Percentiles rank a stretch among this genome's conserved stretches.
phyloP scores from a whole-genome alignment of 2,113 vertebrate species.

The Ammospiza nelsoni region DNA sequence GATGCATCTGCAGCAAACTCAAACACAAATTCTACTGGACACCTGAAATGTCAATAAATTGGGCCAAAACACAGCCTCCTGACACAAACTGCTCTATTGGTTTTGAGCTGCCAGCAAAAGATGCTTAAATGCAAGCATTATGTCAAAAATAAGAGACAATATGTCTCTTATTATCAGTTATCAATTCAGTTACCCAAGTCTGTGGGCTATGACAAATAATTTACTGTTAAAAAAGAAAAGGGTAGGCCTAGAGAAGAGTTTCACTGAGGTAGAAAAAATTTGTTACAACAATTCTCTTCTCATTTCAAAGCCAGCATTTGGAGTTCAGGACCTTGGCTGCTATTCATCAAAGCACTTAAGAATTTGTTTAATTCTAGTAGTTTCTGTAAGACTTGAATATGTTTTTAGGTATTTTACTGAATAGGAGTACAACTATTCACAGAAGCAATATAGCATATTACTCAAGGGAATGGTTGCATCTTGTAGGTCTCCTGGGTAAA shows the following conservation, averaged over 20 bases:
- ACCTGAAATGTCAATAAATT: background rate
- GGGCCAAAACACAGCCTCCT: background rate
- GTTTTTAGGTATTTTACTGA: constrained; percentile 26
- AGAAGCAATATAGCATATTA: background rate
- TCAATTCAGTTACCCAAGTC: background rate
- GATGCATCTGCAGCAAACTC: background rate
- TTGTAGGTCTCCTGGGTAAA: constrained; percentile 20
- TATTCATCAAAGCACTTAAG: constrained; percentile 24
- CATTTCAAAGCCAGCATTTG: background rate
- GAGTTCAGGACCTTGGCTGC: constrained; percentile 18
- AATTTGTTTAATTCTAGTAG: constrained; percentile 33
- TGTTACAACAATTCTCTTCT: background rate
- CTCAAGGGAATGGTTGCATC: constrained; percentile 19
- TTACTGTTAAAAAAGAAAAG: background rate
- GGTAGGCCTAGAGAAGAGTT: background rate
- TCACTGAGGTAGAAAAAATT: background rate
- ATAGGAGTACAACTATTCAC: constrained; percentile 12
- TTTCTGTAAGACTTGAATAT: constrained; percentile 15
- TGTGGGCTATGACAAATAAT: background rate
- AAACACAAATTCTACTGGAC: rapidly evolving
- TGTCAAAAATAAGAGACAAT: background rate
- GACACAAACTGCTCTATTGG: background rate
- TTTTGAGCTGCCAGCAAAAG: background rate
- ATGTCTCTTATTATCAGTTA: background rate
- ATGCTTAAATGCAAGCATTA: background rate